Base-by-base conservation (phyloP, 2,888 invertebrate genomes). In the Physocephala rufipes region DNA sequence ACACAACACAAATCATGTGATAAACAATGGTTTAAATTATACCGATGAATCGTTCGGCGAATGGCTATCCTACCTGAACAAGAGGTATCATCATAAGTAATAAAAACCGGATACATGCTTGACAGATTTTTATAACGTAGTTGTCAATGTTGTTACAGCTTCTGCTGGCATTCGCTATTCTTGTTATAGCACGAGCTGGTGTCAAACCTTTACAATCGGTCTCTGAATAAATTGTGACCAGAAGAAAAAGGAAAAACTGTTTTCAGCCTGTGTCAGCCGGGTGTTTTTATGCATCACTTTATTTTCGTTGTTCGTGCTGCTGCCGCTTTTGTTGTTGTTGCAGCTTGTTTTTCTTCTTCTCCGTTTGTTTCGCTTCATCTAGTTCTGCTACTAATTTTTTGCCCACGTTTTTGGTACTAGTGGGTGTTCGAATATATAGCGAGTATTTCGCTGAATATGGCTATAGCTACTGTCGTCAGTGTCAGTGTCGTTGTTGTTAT, bases 91-190 rank as follows among this genome's bases (percentile, higher is more conserved):
- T 45, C 63, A 58, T 15, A 7, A n/a, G 61, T 61, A 68, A 68
- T 68, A 66, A 68, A 68, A 68, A 68, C 28, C 61, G 68, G 68
- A 68, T 47, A 68, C 68, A 68, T 36, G 67, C 68, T 36, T 68
- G 68, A 65, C 70, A 70, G 59, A 70, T 70, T 64, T 59, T 63
- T 65, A n/a, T 59, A 59, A 28, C 65, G 49, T 65, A 24, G 64
- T 24, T 30, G 58, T 59, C 58, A 65, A 49, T 21, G 63, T 24
- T 63, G 59, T 47, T 26, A 47, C 26, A 16, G 24, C 47, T 24
- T 45, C 47, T 21, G 28, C 58, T 16, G 36, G 24, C 26, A 47
- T 43, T 28, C n/a, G 59, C 26, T 24, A 30, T 21, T 58, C 4
- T 21, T 58, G 58, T 21, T 15, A 36, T 36, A 7, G 36, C 36